These are phyloP conservation scores for Plecotus auritus DNA, from an alignment of 2,113 vertebrate genomes.

Conservation along the genomic window DNA sequence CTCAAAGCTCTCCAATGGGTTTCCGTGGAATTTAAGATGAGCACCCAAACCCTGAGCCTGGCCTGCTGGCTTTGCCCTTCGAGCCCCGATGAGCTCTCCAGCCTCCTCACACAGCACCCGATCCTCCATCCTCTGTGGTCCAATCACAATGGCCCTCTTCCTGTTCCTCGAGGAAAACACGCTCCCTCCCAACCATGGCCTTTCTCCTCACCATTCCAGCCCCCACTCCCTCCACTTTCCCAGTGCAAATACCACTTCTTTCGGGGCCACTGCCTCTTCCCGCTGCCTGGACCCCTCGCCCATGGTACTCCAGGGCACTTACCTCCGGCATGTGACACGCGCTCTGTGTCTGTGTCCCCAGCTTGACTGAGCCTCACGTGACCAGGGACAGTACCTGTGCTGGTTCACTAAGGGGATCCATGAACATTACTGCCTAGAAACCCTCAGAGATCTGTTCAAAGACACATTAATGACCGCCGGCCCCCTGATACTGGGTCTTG, in stretches of 20 bases:
- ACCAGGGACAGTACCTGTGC: not conserved
- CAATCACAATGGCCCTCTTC: not conserved
- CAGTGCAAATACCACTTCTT: not conserved
- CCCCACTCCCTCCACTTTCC: not conserved
- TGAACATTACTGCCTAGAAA: not conserved
- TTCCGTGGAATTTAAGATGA: not conserved
- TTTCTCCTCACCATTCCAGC: not conserved
- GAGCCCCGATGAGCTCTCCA: not conserved
- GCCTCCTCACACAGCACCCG: not conserved
- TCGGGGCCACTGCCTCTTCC: too few species aligned
- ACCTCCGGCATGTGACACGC: accelerated
- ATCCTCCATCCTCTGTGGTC: accelerated
- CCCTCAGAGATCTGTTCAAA: not conserved
- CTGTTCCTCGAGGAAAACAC: not conserved
- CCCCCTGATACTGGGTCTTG: not conserved
- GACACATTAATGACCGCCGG: not conserved
- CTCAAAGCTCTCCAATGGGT: not conserved
- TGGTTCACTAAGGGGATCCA: not conserved
- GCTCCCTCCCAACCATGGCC: not conserved
- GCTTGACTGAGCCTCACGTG: not conserved
- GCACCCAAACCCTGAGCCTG: not conserved
- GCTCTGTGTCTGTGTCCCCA: not conserved
- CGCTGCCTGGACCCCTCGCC: not conserved
- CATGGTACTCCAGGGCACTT: not conserved
- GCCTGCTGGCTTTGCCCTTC: accelerated